These are phyloP conservation scores for Drosophila seclusa DNA, from an alignment of 2,888 invertebrate genomes.

Conservation along the genomic window DNA sequence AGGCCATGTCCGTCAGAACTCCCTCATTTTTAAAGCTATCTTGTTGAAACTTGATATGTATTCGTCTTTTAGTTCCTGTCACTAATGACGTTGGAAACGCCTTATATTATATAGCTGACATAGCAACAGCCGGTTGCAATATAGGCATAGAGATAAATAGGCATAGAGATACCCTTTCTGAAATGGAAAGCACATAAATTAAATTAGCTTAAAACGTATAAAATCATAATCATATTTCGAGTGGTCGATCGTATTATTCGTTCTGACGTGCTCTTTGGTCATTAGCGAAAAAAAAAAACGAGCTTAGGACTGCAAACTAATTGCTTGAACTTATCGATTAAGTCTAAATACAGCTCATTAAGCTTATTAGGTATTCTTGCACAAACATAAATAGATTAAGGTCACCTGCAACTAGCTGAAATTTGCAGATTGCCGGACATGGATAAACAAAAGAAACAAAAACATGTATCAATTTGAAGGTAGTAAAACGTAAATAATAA, in stretches of 20 bases:
- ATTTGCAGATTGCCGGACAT: neutral
- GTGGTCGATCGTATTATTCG: neutral
- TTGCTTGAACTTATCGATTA: neutral
- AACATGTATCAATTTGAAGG: conserved; percentile 31
- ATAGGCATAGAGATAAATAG: neutral
- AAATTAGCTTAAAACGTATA: neutral
- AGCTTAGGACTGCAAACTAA: neutral
- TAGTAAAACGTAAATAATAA: conserved; percentile 70
- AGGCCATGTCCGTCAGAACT: neutral
- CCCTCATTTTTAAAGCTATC: neutral
- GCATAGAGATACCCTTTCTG: neutral
- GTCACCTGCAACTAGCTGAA: neutral
- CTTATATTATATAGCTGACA: neutral
- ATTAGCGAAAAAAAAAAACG: neutral
- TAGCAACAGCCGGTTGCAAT: neutral
- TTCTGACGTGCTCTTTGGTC: neutral
- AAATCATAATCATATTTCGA: neutral
- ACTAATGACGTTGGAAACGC: neutral
- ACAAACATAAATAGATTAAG: neutral
- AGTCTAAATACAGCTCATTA: neutral
- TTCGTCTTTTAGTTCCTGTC: neutral
- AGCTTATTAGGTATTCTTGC: neutral
- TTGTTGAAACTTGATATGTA: neutral
- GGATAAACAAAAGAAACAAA: conserved; percentile 5
- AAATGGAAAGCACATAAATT: neutral